Evolutionary conservation across 2,797 vertebrate species (phyloP), one percentile per base, ranked within the genome.

Genomic region (Syndactyla subalaris): DNA sequence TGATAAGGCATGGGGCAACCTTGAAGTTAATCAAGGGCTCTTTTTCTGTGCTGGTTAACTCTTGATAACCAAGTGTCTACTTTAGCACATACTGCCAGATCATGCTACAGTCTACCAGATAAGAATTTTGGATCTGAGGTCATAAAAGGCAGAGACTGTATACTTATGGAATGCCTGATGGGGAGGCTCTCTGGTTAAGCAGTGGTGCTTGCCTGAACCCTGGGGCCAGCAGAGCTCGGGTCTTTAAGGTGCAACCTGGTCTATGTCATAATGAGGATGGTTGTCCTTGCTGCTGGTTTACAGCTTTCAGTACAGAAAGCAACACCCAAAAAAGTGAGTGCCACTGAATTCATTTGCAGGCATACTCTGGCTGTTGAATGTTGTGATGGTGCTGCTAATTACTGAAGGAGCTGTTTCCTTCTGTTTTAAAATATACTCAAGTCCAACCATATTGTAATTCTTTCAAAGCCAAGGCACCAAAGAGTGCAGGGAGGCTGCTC

Each of bases 41-140:
- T 81, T 39, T 59, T 88, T 86, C 72, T 63, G 22, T 71, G 52
- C 36, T 62, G 27, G 67, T 96, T 95, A 95, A 96, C 95, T 92
- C 80, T 79, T 95, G 79, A 51, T 91, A 89, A 79, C 74, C 85
- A 82, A 61, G 36, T 48, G 23, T 82, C n/a, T 93, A 4, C 41
- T 22, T 21, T 72, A 65, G 15, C 46, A 86, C 29, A n/a, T 63
- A n/a, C 32, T 90, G 45, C 46, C 68, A 74, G 39, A 17, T 73
- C 34, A n/a, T 57, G 19, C 46, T 70, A 36, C 36, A 21, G 34
- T 51, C 71, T 63, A 29, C 36, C 30, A 63, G 45, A 17, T 55
- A 34, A 54, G 39, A 55, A 41, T 89, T 63, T 83, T 63, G 27
- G 22, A 26, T 93, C 30, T 39, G 52, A 76, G 45, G 17, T 55